A percentile compares a stretch with the other conserved stretches of the same genome.
Evolutionary conservation across 2,797 vertebrate genomes (phyloP).

Genomic region (Phataginus tricuspis): DNA sequence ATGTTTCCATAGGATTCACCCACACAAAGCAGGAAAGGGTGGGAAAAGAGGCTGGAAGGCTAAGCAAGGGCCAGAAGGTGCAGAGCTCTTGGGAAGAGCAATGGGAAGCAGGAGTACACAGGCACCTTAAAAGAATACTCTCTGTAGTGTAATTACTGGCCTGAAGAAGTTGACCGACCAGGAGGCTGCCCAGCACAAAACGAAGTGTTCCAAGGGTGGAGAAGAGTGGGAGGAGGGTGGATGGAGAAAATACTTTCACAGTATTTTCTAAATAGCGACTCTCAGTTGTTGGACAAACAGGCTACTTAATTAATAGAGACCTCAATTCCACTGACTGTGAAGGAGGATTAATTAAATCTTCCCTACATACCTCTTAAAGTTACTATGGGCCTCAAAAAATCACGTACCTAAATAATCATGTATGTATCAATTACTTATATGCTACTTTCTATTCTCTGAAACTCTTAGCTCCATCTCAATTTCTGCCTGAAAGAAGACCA

Average conservation of each 20-base stretch:
- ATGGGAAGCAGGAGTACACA: neutral
- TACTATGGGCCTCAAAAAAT: neutral
- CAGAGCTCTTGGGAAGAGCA: neutral
- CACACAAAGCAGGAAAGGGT: neutral
- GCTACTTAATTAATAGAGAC: neutral
- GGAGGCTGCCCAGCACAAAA: neutral
- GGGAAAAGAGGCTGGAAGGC: neutral
- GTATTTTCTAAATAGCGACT: neutral
- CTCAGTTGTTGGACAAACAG: neutral
- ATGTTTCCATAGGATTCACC: fast-evolving
- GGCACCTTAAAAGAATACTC: neutral
- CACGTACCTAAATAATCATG: neutral
- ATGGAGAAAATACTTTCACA: fast-evolving
- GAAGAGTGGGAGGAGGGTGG: fast-evolving
- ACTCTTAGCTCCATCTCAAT: neutral
- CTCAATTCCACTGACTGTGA: neutral
- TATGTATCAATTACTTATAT: neutral
- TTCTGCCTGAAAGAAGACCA: neutral
- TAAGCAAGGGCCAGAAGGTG: neutral
- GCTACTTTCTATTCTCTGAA: neutral
- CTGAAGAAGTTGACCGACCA: neutral
- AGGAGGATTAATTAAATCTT: neutral
- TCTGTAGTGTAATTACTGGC: neutral
- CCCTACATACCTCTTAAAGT: neutral
- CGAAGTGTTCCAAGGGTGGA: too few species aligned